These are phyloP conservation scores for Drosophila siamana DNA, from an alignment of 2,888 invertebrate species.

Conservation along the genomic window DNA sequence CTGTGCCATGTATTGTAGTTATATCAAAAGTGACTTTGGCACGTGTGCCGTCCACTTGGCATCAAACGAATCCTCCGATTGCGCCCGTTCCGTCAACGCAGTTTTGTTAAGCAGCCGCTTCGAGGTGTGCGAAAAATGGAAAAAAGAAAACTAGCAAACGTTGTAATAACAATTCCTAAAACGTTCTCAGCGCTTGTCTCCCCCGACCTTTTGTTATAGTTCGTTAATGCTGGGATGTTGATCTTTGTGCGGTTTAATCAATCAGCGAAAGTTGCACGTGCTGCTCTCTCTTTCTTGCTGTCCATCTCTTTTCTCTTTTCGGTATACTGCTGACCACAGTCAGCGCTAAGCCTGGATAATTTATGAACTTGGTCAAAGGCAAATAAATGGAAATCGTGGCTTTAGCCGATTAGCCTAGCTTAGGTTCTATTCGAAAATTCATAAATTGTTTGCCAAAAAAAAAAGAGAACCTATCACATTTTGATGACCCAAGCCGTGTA, in stretches of 20 bases:
- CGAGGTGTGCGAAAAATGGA: constrained; percentile 50
- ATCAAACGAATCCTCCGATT: constrained; percentile 35
- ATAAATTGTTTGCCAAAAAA: constrained; percentile 61
- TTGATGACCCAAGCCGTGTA: constrained; percentile 29
- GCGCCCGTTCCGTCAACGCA: neutral
- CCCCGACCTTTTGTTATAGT: constrained; percentile 24
- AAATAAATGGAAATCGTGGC: constrained; percentile 53
- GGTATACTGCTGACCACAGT: constrained; percentile 11
- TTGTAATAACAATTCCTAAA: constrained; percentile 77
- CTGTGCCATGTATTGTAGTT: constrained; percentile 66
- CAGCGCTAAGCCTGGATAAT: constrained; percentile 46
- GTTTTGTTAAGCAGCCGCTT: constrained; percentile 42
- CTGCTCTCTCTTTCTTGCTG: constrained; percentile 14
- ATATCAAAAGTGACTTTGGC: constrained; percentile 79
- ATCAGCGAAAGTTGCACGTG: constrained; percentile 74
- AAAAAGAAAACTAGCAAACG: constrained; percentile 67
- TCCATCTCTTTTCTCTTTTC: neutral
- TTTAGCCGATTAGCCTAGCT: constrained; percentile 38
- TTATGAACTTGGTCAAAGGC: constrained; percentile 64
- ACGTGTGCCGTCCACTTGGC: constrained; percentile 66
- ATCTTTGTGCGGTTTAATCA: constrained; percentile 73
- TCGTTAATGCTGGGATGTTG: constrained; percentile 46
- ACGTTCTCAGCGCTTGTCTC: constrained; percentile 51
- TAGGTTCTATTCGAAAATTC: constrained; percentile 55
- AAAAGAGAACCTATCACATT: constrained; percentile 62